Percentiles rank a stretch among this genome's conserved stretches.
Evolutionary conservation across 1,140 invertebrate species (phyloP).

Genomic region (Sycobia sp.): DNA sequence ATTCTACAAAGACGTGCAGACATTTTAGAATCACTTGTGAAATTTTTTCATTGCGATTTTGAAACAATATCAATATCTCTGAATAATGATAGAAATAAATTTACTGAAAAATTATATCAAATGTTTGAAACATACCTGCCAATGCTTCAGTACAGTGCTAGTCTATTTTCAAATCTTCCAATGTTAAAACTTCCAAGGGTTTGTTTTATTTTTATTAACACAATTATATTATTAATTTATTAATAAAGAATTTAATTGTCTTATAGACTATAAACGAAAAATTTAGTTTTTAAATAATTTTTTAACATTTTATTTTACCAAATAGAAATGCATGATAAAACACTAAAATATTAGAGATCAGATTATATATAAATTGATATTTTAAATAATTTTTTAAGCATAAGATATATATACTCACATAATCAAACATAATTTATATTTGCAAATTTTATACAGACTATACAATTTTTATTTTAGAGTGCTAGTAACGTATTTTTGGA

Average conservation of each 20-base stretch:
- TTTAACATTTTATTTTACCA: too few relatives aligned
- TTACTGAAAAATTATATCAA: conserved; percentile 78
- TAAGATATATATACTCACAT: background rate
- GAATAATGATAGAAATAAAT: conserved; percentile 66
- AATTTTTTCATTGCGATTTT: conserved; percentile 80
- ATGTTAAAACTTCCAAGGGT: conserved; percentile 80
- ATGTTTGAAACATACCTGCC: conserved; percentile 85
- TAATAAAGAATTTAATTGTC: too few relatives aligned
- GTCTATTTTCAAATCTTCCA: conserved; percentile 79
- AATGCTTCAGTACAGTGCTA: conserved; percentile 76
- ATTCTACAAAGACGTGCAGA: conserved; percentile 75
- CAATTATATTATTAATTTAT: too few relatives aligned
- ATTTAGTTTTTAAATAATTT: too few relatives aligned
- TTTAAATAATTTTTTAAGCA: background rate
- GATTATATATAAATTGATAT: too few relatives aligned
- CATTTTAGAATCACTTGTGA: conserved; percentile 72
- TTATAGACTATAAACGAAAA: too few relatives aligned
- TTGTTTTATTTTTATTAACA: conserved; percentile 34
- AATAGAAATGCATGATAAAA: too few relatives aligned
- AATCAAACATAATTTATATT: too few relatives aligned
- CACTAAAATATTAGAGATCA: too few relatives aligned
- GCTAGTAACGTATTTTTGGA: conserved; percentile 81
- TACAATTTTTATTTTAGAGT: conserved; percentile 65
- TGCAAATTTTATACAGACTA: too few relatives aligned
- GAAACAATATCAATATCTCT: conserved; percentile 69